These are phyloP conservation scores for Alexandromys fortis DNA, from an alignment of 2,113 vertebrate genomes.

Conservation along the genomic window DNA sequence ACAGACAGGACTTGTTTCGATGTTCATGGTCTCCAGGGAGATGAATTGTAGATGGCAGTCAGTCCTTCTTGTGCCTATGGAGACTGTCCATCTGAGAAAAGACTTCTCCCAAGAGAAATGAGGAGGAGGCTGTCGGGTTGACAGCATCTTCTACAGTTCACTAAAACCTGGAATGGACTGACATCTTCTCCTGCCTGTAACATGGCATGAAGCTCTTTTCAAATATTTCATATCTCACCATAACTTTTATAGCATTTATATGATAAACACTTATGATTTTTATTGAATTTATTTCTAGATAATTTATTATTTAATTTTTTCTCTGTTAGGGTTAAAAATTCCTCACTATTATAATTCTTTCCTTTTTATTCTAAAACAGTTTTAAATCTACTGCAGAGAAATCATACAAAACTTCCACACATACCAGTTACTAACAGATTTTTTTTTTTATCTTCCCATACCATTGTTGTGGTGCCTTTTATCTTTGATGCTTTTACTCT, in stretches of 20 bases:
- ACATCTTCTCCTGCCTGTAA: neutral
- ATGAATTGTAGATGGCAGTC: neutral
- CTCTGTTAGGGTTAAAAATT: neutral
- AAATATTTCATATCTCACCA: neutral
- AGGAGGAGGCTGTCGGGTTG: neutral
- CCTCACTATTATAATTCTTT: neutral
- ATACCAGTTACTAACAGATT: neutral
- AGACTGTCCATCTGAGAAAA: neutral
- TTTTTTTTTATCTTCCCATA: neutral
- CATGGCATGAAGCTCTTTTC: neutral
- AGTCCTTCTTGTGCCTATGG: neutral
- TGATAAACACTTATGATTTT: neutral
- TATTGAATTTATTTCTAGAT: conserved; percentile 27
- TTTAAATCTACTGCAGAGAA: neutral
- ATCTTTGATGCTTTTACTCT: neutral
- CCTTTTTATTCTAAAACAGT: conserved; percentile 44
- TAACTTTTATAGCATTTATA: neutral
- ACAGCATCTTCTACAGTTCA: neutral
- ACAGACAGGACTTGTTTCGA: neutral
- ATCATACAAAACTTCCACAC: neutral
- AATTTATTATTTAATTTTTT: conserved; percentile 22
- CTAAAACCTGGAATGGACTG: neutral
- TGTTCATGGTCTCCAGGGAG: neutral
- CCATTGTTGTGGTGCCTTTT: neutral
- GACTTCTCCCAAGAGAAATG: neutral